Evolutionary conservation across 2,797 vertebrate species (phyloP).

Genomic region (Phylloscopus collybita): DNA sequence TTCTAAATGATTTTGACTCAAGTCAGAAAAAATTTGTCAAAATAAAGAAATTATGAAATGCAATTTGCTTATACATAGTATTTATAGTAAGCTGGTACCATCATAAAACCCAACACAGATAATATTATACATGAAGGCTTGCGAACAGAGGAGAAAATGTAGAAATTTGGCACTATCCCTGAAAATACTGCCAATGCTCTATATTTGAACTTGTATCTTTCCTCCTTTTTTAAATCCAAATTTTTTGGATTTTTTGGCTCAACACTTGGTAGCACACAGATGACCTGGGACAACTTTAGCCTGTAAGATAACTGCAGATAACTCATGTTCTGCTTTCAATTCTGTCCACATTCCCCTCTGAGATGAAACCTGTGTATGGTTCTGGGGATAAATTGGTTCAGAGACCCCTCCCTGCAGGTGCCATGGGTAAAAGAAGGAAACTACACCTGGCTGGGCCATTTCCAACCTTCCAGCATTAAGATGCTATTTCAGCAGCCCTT

Average conservation of each 20-base stretch:
- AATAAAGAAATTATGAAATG: background rate
- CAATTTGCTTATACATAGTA: background rate
- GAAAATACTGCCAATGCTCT: background rate
- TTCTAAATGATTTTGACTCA: background rate
- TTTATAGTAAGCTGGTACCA: background rate
- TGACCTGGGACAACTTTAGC: background rate
- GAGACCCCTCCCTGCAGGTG: background rate
- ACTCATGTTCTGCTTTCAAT: background rate
- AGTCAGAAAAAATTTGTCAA: background rate
- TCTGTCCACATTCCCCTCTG: background rate
- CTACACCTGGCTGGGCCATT: background rate
- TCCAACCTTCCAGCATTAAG: background rate
- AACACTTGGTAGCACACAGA: background rate
- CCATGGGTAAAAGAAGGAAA: background rate
- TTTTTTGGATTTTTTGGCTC: background rate
- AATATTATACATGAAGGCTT: background rate
- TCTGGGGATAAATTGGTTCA: background rate
- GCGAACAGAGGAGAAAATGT: background rate
- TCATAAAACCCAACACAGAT: background rate
- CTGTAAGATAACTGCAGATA: background rate
- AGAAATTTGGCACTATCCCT: background rate
- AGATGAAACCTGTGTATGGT: background rate
- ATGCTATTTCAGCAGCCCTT: background rate
- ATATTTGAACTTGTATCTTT: background rate
- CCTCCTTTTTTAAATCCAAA: accelerated